These are phyloP conservation scores for Athripsodes cinereus DNA, from an alignment of 2,888 invertebrate genomes.

Conservation along the genomic window DNA sequence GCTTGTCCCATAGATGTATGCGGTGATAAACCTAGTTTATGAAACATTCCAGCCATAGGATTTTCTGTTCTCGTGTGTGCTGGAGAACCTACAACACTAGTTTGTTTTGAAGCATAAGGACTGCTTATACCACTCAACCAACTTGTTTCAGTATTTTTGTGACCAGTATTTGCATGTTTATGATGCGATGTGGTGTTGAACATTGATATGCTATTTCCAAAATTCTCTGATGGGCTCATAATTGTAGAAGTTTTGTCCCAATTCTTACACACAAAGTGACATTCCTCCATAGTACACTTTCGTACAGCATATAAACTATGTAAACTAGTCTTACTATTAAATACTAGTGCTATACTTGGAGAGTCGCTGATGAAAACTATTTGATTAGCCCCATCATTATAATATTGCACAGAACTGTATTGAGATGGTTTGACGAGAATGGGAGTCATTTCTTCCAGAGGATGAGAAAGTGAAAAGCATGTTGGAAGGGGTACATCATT, in stretches of 20 bases:
- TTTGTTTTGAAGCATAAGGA: slow-evolving; percentile 40
- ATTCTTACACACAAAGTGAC: slow-evolving; percentile 53
- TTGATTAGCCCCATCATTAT: slow-evolving; percentile 58
- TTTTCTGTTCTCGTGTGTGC: slow-evolving; percentile 41
- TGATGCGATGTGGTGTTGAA: slow-evolving; percentile 16
- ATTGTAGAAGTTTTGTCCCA: slow-evolving; percentile 40
- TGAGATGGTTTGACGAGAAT: slow-evolving; percentile 62
- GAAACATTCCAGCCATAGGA: slow-evolving; percentile 45
- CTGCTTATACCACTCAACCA: slow-evolving; percentile 38
- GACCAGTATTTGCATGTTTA: neutral
- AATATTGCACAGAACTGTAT: slow-evolving; percentile 50
- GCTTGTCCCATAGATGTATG: slow-evolving; percentile 46
- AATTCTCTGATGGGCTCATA: slow-evolving; percentile 44
- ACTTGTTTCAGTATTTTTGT: slow-evolving; percentile 33
- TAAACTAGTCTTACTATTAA: slow-evolving; percentile 66
- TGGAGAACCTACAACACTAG: slow-evolving; percentile 35
- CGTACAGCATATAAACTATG: slow-evolving; percentile 81
- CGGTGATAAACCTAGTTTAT: slow-evolving; percentile 45
- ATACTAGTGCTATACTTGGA: slow-evolving; percentile 77
- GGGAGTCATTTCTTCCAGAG: slow-evolving; percentile 86
- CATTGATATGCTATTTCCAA: slow-evolving; percentile 32
- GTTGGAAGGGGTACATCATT: slow-evolving; percentile 61
- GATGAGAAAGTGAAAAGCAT: slow-evolving; percentile 82
- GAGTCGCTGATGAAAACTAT: slow-evolving; percentile 71
- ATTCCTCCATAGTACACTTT: slow-evolving; percentile 69